Evolutionary conservation across 2,888 invertebrate genomes (phyloP).

Genomic region (Ariolimax columbianus): DNA sequence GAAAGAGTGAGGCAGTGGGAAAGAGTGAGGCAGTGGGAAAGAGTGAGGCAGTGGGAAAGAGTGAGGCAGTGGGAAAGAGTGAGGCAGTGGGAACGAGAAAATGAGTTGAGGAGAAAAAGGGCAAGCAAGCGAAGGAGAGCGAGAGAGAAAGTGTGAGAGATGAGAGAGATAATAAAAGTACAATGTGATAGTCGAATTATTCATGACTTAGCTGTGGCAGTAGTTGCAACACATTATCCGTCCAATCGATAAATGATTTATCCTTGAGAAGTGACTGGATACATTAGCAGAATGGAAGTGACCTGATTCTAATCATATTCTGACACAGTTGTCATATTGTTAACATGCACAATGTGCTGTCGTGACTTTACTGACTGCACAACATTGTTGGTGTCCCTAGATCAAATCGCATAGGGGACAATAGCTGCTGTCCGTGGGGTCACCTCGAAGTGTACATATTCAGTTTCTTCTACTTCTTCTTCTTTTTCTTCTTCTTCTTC

Average conservation of each 20-base stretch:
- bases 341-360: no score
- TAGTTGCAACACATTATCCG: no score
- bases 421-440: no score
- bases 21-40: constrained; percentile 8
- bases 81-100: constrained; percentile 6
- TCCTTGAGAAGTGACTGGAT: no score
- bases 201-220: no score
- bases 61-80: not conserved
- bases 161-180: constrained; percentile 82
- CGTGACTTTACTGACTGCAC: no score
- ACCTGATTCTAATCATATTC: no score
- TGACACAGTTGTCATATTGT: no score
- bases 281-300: no score
- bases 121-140: not conserved
- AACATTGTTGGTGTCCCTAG: no score
- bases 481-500: constrained; percentile 20
- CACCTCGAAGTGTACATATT: not conserved
- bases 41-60: constrained; percentile 3
- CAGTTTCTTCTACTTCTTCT: not conserved
- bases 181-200: not conserved
- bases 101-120: constrained; percentile 11
- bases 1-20: not conserved
- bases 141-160: constrained; percentile 94
- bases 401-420: no score
- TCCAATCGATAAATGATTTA: no score